Evolutionary conservation across 2,888 invertebrate genomes (phyloP), one percentile per base, ranked within the genome.

Genomic region (Aplocera efformata): DNA sequence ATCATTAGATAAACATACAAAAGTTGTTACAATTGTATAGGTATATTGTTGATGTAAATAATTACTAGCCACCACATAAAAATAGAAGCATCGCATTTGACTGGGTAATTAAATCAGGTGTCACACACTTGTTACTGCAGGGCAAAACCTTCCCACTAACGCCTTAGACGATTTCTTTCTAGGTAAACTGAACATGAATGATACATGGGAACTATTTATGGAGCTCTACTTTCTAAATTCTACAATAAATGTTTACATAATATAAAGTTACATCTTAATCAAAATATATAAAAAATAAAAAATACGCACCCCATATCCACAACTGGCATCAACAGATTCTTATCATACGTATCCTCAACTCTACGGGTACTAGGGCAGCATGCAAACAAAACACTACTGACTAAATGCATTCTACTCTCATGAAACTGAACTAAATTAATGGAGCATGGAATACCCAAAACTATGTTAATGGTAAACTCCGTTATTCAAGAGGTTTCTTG

Each of bases 301-400:
- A 54, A 67, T 81, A 86, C 86, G 72, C 78, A 85, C 88, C 88
- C 85, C 76, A 84, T 80, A 51, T 85, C 85, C 57, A 78, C 71
- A 42, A 59, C 60, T 34, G 81, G 82, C 56, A 73, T 68, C 51
- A 80, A 73, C 42, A 83, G 72, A 60, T 79, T 76, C 62, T 65
- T 75, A 63, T 83, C 82, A 64, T 68, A 65, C 54, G 59, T 60
- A 56, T 84, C 85, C 78, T 64, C 56, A 48, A 78, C 76, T 60
- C 62, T 76, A 69, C 56, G 67, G 62, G 59, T 63, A 71, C 81
- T 76, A 76, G 25, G 65, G 84, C 84, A 74, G 89, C 89, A 83
- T 89, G 88, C 88, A 82, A 79, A 81, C 71, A 78, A 63, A 79
- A 67, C 58, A 72, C 78, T 79, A 81, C 78, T 85, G 60, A 79